A percentile compares a stretch with the other conserved stretches of the same genome.
Evolutionary conservation across 1,140 invertebrate species (phyloP).

Genomic region (Dendroctonus ponderosae): DNA sequence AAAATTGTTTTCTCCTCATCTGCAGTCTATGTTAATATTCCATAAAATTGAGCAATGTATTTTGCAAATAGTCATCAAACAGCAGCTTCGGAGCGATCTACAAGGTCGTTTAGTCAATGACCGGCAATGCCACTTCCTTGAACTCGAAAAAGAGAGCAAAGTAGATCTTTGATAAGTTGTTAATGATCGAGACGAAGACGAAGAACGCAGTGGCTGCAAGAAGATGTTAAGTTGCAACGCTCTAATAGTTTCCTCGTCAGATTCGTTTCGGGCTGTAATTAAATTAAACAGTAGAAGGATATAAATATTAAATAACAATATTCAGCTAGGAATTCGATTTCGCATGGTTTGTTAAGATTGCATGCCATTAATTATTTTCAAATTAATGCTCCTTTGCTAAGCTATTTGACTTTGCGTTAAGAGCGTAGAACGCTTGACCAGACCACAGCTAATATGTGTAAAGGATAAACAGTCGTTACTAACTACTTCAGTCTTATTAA

Average conservation of each 20-base stretch:
- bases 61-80: constrained; percentile 19
- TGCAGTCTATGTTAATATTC: constrained; percentile 5
- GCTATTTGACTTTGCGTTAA: constrained; percentile 11
- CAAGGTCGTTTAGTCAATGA: constrained; percentile 34
- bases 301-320: constrained; percentile 28
- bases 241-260: constrained; percentile 24
- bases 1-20: constrained; percentile 4
- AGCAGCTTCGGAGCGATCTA: constrained; percentile 12
- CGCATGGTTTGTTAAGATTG: constrained; percentile 5
- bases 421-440: no score
- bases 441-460: no score
- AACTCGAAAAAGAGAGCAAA: constrained; percentile 32
- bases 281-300: constrained; percentile 19
- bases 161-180: constrained; percentile 9
- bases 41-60: constrained; percentile 19
- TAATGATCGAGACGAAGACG: constrained; percentile 22
- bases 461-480: neutral
- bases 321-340: constrained; percentile 12
- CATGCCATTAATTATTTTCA: constrained; percentile 17
- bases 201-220: constrained; percentile 17
- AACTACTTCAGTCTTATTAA: neutral
- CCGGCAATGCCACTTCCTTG: constrained; percentile 31
- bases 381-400: constrained; percentile 7
- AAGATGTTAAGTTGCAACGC: constrained; percentile 28
- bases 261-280: constrained; percentile 25